Percentiles rank a stretch among this genome's conserved stretches.
Evolutionary conservation across 2,113 vertebrate genomes (phyloP).

Genomic region (Gadus chalcogrammus): DNA sequence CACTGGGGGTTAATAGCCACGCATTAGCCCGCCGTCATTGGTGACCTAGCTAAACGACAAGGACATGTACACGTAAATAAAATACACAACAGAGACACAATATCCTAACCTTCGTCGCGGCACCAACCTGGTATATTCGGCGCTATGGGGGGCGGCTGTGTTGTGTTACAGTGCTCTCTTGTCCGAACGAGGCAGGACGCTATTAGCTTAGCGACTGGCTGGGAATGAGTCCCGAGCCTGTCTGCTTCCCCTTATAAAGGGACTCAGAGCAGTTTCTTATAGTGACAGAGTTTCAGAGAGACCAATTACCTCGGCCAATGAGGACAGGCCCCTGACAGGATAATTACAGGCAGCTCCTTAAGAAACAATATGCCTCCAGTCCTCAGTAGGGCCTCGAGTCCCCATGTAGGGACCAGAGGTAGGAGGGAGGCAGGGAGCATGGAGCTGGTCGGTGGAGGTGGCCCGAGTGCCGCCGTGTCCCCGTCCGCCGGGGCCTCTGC

Average conservation of each 20-base stretch:
- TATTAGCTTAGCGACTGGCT: constrained; percentile 27
- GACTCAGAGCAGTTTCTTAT: constrained; percentile 56
- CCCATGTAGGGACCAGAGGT: constrained; percentile 36
- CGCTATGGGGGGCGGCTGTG: too few species aligned
- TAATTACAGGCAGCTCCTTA: constrained; percentile 62
- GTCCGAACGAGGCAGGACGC: background rate
- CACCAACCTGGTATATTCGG: too few species aligned
- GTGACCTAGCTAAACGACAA: background rate
- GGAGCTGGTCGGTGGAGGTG: constrained; percentile 43
- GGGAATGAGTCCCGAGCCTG: constrained; percentile 44
- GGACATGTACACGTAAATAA: background rate
- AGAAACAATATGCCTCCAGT: constrained; percentile 43
- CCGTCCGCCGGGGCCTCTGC: constrained; percentile 59
- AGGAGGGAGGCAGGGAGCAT: constrained; percentile 31
- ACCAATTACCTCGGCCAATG: constrained; percentile 68
- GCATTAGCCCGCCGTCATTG: background rate
- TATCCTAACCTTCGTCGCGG: background rate
- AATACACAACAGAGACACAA: background rate
- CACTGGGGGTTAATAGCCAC: constrained; percentile 11
- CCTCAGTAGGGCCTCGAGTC: constrained; percentile 41
- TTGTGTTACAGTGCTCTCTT: too few species aligned
- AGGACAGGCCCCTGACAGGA: constrained; percentile 68
- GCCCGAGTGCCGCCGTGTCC: constrained; percentile 60
- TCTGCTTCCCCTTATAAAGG: constrained; percentile 53
- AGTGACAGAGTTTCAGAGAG: constrained; percentile 63